These are phyloP conservation scores for Rattus rattus DNA, from an alignment of 2,113 vertebrate genomes.

Conservation along the genomic window DNA sequence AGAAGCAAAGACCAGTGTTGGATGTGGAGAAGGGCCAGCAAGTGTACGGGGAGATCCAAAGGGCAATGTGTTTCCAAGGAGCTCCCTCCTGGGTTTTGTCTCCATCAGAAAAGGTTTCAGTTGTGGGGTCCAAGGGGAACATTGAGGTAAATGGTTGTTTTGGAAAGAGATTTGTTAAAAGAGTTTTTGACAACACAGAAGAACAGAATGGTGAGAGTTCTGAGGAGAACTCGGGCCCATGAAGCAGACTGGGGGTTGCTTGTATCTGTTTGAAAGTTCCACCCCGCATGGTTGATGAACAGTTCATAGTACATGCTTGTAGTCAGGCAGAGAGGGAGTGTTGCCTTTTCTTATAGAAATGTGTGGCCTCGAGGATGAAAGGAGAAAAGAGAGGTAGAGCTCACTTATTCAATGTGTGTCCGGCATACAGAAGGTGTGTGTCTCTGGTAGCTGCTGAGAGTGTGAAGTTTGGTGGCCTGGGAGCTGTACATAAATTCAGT, in stretches of 20 bases:
- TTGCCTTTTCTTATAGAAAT: not conserved
- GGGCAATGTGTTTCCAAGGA: not conserved
- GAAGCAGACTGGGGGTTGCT: not conserved
- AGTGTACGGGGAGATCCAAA: not conserved
- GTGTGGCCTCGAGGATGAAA: not conserved
- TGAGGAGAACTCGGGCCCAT: not conserved
- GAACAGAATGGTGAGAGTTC: not conserved
- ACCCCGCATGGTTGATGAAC: not conserved
- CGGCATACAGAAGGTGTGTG: not conserved
- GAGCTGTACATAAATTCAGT: not conserved
- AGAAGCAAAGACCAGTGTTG: not conserved
- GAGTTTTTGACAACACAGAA: not conserved
- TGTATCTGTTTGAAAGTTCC: not conserved
- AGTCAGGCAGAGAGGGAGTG: not conserved
- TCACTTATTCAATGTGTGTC: not conserved
- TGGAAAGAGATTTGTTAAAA: not conserved
- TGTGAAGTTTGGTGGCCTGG: not conserved
- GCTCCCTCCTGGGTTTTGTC: not conserved
- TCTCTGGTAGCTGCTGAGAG: not conserved
- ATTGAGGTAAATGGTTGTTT: not conserved
- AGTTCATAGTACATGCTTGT: not conserved
- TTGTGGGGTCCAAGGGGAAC: not conserved
- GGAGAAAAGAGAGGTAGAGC: not conserved
- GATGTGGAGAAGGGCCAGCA: not conserved
- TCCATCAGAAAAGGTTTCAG: not conserved